Evolutionary conservation across 1,140 invertebrate species (phyloP).

Genomic region (Himalopsyche phryganea): DNA sequence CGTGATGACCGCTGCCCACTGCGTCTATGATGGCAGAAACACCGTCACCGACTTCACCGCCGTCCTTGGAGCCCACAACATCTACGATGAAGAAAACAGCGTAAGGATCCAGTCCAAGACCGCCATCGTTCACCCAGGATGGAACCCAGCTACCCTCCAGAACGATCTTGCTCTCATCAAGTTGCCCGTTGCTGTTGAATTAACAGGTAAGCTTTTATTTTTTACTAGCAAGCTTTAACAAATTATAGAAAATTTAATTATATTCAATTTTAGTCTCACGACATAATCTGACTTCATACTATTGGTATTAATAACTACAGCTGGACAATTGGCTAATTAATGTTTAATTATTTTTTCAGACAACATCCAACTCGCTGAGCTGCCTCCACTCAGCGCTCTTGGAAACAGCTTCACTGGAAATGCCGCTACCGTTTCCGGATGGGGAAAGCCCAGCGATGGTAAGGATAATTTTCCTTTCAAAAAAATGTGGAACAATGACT

Average conservation of each 20-base stretch:
- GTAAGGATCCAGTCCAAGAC: constrained; percentile 41
- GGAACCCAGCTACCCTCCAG: constrained; percentile 42
- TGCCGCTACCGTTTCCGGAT: constrained; percentile 47
- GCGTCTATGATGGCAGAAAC: constrained; percentile 39
- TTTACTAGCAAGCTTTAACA: constrained; percentile 2
- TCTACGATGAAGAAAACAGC: constrained; percentile 43
- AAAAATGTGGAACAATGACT: too few relatives aligned
- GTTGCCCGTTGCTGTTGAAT: constrained; percentile 46
- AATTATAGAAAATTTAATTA: too few relatives aligned
- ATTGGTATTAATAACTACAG: too few relatives aligned
- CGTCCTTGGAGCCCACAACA: constrained; percentile 51
- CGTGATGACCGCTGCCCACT: constrained; percentile 60
- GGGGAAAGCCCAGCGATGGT: constrained; percentile 48
- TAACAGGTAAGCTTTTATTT: constrained; percentile 43
- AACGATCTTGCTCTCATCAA: constrained; percentile 58
- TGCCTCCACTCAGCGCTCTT: constrained; percentile 44
- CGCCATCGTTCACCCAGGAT: constrained; percentile 50
- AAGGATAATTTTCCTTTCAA: constrained; percentile 26
- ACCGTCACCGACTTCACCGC: constrained; percentile 35
- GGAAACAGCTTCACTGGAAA: constrained; percentile 43
- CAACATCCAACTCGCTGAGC: constrained; percentile 45
- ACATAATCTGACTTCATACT: too few relatives aligned
- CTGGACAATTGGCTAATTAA: too few relatives aligned
- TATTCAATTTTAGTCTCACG: too few relatives aligned
- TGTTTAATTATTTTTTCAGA: too few relatives aligned